These are phyloP conservation scores for Anguilla marmorata DNA, from an alignment of 2,797 vertebrate species.

Conservation along the genomic window DNA sequence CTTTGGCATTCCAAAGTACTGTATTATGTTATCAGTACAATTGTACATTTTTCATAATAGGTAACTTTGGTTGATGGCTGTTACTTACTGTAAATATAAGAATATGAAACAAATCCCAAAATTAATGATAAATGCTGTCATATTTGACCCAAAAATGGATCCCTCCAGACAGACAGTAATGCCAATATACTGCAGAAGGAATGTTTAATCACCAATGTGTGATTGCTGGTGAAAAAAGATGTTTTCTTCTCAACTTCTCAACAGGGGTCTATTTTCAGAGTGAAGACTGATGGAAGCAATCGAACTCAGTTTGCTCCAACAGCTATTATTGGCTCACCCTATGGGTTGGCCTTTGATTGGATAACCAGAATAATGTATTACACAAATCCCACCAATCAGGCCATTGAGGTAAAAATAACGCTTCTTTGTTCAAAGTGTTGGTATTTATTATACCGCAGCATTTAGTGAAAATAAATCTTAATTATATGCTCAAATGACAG, in stretches of 20 bases:
- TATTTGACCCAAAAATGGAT: background rate
- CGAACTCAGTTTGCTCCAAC: conserved; percentile 71
- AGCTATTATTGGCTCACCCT: conserved; percentile 66
- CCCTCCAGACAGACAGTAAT: background rate
- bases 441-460: background rate
- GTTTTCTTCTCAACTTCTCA: conserved; percentile 28
- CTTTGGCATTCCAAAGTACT: background rate
- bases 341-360: conserved; percentile 75
- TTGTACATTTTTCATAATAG: background rate
- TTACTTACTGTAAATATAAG: background rate
- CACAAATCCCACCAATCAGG: conserved; percentile 65
- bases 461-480: background rate
- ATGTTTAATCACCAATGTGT: background rate
- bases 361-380: conserved; percentile 71
- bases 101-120: background rate
- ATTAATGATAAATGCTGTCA: background rate
- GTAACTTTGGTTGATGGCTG: background rate
- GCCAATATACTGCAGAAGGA: background rate
- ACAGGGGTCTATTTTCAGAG: conserved; percentile 71
- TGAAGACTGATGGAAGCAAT: conserved; percentile 66
- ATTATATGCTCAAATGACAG: background rate
- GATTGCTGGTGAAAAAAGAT: background rate
- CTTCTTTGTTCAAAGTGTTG: background rate
- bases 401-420: conserved; percentile 66
- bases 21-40: background rate